Evolutionary conservation across 2,797 vertebrate species (phyloP).

Genomic region (Rhincodon typus): DNA sequence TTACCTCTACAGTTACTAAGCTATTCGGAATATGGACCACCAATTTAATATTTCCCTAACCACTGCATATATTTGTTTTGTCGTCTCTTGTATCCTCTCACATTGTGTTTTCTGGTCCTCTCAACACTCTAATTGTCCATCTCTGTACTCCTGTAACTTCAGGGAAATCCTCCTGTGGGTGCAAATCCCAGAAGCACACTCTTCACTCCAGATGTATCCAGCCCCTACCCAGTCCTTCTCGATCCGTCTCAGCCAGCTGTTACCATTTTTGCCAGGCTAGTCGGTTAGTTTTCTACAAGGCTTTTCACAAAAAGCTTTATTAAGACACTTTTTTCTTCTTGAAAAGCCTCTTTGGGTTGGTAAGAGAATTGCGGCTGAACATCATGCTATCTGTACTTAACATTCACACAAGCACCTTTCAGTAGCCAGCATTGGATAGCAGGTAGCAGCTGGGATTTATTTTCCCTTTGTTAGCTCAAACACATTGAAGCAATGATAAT

Average conservation of each 20-base stretch:
- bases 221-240: neutral
- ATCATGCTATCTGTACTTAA: neutral
- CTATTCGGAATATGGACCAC: neutral
- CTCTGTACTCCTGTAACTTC: neutral
- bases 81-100: neutral
- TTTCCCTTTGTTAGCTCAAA: neutral
- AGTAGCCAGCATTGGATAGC: too few species aligned
- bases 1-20: neutral
- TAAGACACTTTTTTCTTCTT: neutral
- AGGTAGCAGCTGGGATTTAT: neutral
- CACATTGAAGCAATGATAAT: neutral
- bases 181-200: neutral
- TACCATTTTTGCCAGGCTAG: neutral
- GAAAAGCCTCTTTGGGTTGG: neutral
- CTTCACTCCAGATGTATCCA: neutral
- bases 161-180: neutral
- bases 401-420: neutral
- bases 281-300: neutral
- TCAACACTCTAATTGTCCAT: neutral
- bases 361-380: neutral
- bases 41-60: too few species aligned
- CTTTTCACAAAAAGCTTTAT: too few species aligned
- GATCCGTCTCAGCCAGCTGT: neutral
- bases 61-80: neutral
- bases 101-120: too few species aligned